Conservation (phyloP, 1,140 invertebrate species). For the Psix sp. region DNA sequence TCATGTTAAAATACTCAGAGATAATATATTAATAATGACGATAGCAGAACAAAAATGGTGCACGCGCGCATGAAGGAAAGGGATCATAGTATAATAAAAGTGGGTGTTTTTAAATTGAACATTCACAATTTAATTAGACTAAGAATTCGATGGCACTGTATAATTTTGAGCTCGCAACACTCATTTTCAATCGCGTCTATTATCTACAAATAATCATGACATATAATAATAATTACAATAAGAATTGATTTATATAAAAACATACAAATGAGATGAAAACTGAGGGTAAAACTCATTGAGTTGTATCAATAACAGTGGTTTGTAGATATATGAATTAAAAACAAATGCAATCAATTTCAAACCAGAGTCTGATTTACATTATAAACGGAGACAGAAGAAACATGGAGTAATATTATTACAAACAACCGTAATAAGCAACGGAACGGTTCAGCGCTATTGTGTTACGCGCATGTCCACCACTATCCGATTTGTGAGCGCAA, state of each 20-base stretch:
- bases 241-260: slow-evolving; percentile 18
- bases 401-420: slow-evolving; percentile 32
- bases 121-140: neutral
- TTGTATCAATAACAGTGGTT: no score
- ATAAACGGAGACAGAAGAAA: slow-evolving; percentile 23
- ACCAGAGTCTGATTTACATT: slow-evolving; percentile 24
- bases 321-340: slow-evolving; percentile 16
- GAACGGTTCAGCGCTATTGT: neutral
- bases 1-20: no score
- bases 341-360: slow-evolving; percentile 49
- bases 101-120: neutral
- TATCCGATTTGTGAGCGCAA: neutral
- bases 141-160: neutral
- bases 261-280: slow-evolving; percentile 18
- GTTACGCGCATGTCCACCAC: slow-evolving; percentile 2
- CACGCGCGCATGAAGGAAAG: no score
- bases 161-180: slow-evolving; percentile 18
- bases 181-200: slow-evolving; percentile 6
- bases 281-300: slow-evolving; percentile 1
- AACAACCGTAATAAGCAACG: slow-evolving; percentile 17
- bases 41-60: no score
- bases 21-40: no score
- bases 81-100: no score
- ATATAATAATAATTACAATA: slow-evolving; percentile 1
- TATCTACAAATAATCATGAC: slow-evolving; percentile 22